Evolutionary conservation across 2,797 vertebrate genomes (phyloP).

Genomic region (Hyperoplus lanceolatus): DNA sequence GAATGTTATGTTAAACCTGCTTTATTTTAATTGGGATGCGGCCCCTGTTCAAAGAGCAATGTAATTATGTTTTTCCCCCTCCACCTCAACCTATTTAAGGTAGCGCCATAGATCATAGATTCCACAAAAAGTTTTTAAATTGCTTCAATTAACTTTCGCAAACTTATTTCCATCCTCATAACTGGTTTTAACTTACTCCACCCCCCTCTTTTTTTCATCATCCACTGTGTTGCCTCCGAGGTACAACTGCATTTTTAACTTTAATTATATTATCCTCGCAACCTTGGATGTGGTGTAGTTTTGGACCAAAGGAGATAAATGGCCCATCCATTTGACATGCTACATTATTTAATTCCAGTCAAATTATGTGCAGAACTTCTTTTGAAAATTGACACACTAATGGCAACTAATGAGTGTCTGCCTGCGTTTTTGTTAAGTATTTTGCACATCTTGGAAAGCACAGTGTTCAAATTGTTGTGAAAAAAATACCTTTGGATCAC

Average conservation of each 20-base stretch:
- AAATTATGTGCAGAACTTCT: background rate
- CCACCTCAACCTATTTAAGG: constrained; percentile 23
- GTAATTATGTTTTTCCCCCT: constrained; percentile 58
- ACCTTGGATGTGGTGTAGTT: background rate
- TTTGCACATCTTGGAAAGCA: background rate
- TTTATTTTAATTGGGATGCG: constrained; percentile 66
- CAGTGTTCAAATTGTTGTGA: background rate
- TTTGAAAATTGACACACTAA: background rate
- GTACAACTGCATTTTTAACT: background rate
- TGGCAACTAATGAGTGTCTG: background rate
- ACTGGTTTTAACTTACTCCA: constrained; percentile 40
- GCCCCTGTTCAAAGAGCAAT: constrained; percentile 62
- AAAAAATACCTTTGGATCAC: background rate
- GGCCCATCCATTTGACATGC: background rate
- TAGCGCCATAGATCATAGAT: constrained; percentile 16
- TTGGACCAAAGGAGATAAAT: background rate
- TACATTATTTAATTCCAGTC: background rate
- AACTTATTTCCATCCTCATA: constrained; percentile 38
- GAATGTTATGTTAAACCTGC: constrained; percentile 54
- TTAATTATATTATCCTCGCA: background rate
- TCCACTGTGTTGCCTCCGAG: constrained; percentile 7
- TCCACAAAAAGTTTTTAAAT: constrained; percentile 55
- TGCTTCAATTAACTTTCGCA: constrained; percentile 72
- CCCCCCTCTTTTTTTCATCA: background rate
- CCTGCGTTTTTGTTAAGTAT: background rate